Percentiles rank a stretch among this genome's conserved stretches.
Evolutionary conservation across 2,113 vertebrate genomes (phyloP).

Genomic region (Eclectus roratus): DNA sequence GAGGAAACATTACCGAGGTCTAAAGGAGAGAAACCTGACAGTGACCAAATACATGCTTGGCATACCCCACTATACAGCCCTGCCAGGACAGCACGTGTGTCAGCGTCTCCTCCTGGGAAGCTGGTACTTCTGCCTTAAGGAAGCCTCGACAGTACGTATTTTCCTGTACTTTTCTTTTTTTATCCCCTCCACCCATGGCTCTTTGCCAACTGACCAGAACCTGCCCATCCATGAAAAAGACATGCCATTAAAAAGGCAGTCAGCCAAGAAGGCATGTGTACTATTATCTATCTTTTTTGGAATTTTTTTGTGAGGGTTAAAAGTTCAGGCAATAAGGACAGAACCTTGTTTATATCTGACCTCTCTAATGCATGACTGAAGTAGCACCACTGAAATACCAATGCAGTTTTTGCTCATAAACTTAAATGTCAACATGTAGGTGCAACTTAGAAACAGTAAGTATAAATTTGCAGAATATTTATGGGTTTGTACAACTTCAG

Average conservation of each 20-base stretch:
- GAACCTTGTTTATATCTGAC: background rate
- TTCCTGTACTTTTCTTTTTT: background rate
- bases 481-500: background rate
- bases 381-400: background rate
- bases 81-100: background rate
- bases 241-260: background rate
- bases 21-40: background rate
- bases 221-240: background rate
- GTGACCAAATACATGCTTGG: background rate
- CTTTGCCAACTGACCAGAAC: background rate
- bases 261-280: background rate
- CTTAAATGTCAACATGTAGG: background rate
- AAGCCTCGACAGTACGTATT: fast-evolving
- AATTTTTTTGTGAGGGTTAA: background rate
- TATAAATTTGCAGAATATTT: background rate
- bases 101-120: background rate
- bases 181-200: background rate
- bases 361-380: background rate
- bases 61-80: background rate
- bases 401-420: background rate
- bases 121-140: background rate
- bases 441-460: background rate
- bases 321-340: constrained; percentile 1
- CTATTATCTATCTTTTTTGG: background rate
- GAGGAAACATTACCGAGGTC: background rate